Percentiles rank a stretch among this genome's conserved stretches.
Evolutionary conservation across 1,140 invertebrate genomes (phyloP).

Genomic region (Lamellibrachia luymesi): DNA sequence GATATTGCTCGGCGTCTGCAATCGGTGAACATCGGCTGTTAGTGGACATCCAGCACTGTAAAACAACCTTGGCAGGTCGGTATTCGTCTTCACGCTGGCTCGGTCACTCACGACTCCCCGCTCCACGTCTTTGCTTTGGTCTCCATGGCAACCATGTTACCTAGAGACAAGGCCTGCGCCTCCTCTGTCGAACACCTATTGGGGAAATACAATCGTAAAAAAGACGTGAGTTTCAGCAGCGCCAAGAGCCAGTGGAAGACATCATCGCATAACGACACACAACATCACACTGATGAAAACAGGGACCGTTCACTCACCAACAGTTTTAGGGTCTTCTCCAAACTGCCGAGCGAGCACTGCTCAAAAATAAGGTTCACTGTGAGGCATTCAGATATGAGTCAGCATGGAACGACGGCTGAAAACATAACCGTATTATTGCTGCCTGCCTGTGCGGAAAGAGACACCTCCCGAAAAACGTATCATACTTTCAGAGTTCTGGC

Average conservation of each 20-base stretch:
- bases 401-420: background rate
- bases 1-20: background rate
- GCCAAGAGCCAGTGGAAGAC: background rate
- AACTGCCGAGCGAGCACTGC: background rate
- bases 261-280: background rate
- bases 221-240: background rate
- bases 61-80: background rate
- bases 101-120: background rate
- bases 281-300: background rate
- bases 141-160: background rate
- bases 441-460: background rate
- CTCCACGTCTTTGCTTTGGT: background rate
- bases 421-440: background rate
- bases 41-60: background rate
- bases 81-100: background rate
- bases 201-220: background rate
- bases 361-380: background rate
- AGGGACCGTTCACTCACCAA: background rate
- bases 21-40: background rate
- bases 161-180: background rate
- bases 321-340: background rate
- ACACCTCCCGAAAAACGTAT: background rate
- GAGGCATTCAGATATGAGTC: background rate
- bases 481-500: background rate
- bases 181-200: background rate